Conservation (phyloP, 2,113 vertebrate species). For the Psittacus erithacus region DNA sequence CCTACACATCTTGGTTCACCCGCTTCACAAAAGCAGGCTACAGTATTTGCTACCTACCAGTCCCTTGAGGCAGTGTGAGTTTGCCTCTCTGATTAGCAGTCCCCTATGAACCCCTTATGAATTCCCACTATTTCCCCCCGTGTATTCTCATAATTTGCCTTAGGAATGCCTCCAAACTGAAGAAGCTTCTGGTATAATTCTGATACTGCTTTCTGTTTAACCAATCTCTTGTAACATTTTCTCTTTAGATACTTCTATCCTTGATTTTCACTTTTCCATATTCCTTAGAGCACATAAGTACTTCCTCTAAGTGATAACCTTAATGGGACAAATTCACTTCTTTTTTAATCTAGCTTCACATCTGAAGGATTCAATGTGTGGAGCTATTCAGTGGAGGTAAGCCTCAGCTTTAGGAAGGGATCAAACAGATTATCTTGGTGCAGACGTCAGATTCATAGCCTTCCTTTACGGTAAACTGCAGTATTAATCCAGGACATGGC, state of each 20-base stretch:
- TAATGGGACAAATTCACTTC: neutral
- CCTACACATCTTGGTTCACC: neutral
- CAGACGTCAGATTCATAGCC: neutral
- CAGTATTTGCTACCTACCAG: rapidly evolving
- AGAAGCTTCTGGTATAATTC: neutral
- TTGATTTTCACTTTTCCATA: neutral
- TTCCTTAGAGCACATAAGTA: neutral
- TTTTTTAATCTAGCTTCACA: neutral
- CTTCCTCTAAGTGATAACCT: neutral
- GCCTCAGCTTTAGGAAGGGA: neutral
- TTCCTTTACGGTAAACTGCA: neutral
- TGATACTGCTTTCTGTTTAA: neutral
- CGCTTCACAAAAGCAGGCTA: neutral
- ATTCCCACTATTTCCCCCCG: neutral
- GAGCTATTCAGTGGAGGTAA: neutral
- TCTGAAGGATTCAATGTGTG: neutral
- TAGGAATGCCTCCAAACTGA: neutral
- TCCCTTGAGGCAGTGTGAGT: neutral
- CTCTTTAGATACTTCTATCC: neutral
- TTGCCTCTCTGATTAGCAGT: neutral
- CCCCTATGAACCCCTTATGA: neutral
- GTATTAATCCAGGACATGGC: neutral
- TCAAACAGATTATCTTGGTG: neutral
- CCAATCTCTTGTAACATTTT: neutral
- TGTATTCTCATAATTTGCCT: neutral